phyloP scores from a whole-genome alignment of 2,113 vertebrate genomes.

The Verasper variegatus region DNA sequence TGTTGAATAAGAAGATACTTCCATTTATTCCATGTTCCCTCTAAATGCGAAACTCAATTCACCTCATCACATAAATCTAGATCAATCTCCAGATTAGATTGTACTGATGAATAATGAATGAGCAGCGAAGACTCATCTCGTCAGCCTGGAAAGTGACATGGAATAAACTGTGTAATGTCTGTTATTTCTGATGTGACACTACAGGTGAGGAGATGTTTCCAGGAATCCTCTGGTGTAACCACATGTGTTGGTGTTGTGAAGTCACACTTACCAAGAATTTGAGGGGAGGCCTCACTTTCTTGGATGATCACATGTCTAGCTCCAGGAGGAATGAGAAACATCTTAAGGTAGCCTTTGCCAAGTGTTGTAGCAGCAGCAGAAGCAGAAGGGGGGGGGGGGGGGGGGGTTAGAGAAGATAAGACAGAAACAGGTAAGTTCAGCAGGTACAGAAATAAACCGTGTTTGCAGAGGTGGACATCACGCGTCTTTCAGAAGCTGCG shows the following conservation, averaged over 20 bases:
- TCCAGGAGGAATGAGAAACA: slow-evolving; percentile 97
- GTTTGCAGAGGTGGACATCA: slow-evolving; percentile 84
- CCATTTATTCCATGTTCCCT: too few species aligned
- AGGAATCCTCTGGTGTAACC: neutral
- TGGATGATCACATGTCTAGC: slow-evolving; percentile 98
- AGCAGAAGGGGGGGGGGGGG: slow-evolving; percentile 1
- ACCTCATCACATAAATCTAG: too few species aligned
- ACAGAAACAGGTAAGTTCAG: slow-evolving; percentile 80
- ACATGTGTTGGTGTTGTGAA: slow-evolving; percentile 14
- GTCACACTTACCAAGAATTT: slow-evolving; percentile 96
- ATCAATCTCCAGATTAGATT: too few species aligned
- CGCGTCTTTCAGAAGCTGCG: slow-evolving; percentile 51
- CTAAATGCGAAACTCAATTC: too few species aligned
- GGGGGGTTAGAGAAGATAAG: slow-evolving; percentile 82
- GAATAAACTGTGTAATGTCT: too few species aligned
- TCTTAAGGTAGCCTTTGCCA: slow-evolving; percentile 98
- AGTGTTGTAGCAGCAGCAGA: slow-evolving; percentile 74
- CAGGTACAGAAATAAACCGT: slow-evolving; percentile 19
- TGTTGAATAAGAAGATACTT: too few species aligned
- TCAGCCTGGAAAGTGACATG: too few species aligned
- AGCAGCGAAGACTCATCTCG: too few species aligned
- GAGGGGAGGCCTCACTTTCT: slow-evolving; percentile 97
- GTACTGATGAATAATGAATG: too few species aligned
- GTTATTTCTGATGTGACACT: too few species aligned
- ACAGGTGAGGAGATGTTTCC: neutral